These are phyloP conservation scores for Falco columbarius DNA, from an alignment of 2,797 vertebrate genomes.

Conservation along the genomic window DNA sequence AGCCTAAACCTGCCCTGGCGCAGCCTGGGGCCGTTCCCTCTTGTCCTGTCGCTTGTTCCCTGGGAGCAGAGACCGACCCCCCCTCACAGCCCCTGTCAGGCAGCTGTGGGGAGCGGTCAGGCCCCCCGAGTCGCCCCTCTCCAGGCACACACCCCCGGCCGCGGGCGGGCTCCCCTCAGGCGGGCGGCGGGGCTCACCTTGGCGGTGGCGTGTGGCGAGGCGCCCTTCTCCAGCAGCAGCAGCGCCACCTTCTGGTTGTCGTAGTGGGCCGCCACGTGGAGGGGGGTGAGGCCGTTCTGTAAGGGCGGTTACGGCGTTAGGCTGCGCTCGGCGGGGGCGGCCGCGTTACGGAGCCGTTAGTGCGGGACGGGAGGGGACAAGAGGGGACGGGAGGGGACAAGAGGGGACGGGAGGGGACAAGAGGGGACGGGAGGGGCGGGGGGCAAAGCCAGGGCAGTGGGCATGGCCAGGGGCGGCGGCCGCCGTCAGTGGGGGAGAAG, in stretches of 20 bases:
- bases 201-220: constrained; percentile 90
- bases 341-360: neutral
- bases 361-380: neutral
- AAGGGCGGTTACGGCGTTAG: constrained; percentile 75
- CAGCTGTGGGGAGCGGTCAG: too few relatives aligned
- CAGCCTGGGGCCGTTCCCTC: too few relatives aligned
- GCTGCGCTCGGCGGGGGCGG: neutral
- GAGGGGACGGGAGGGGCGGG: neutral
- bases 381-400: neutral
- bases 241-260: constrained; percentile 99
- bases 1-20: too few relatives aligned
- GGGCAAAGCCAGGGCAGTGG: neutral
- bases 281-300: constrained; percentile 97
- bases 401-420: neutral
- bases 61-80: too few relatives aligned
- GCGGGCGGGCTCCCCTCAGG: neutral
- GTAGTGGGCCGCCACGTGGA: constrained; percentile 97
- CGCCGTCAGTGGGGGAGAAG: neutral
- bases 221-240: constrained; percentile 95
- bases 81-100: too few relatives aligned
- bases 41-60: too few relatives aligned
- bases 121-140: too few relatives aligned
- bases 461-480: neutral
- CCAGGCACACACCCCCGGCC: too few relatives aligned
- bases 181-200: constrained; percentile 87